These are phyloP conservation scores for Dendrolimus punctatus DNA, from an alignment of 1,140 invertebrate genomes.

Conservation along the genomic window DNA sequence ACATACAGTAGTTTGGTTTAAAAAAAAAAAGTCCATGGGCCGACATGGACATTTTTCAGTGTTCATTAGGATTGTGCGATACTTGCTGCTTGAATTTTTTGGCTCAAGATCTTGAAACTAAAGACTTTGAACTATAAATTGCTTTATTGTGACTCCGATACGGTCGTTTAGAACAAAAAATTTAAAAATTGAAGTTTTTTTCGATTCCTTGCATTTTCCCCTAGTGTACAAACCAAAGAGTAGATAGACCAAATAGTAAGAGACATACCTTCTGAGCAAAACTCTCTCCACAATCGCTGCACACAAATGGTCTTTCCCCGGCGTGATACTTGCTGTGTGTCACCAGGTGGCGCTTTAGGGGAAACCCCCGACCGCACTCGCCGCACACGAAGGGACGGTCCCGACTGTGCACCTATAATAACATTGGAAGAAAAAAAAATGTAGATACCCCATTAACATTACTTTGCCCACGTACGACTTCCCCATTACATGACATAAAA, in stretches of 20 bases:
- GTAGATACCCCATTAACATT: background rate
- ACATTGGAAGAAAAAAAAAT: background rate
- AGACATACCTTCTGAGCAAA: conserved; percentile 85
- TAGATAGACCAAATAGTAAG: background rate
- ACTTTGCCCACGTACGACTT: too few relatives aligned
- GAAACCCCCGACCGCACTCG: conserved; percentile 87
- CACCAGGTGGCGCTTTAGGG: conserved; percentile 85
- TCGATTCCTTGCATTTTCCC: too few relatives aligned
- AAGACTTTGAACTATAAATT: too few relatives aligned
- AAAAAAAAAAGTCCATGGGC: too few relatives aligned
- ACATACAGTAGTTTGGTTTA: too few relatives aligned
- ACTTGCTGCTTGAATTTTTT: too few relatives aligned
- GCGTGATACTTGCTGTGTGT: conserved; percentile 91
- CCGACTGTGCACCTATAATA: conserved; percentile 76
- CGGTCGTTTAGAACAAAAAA: background rate
- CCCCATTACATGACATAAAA: too few relatives aligned
- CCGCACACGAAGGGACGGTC: conserved; percentile 86
- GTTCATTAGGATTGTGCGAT: too few relatives aligned
- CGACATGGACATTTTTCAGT: too few relatives aligned
- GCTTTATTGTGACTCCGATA: too few relatives aligned
- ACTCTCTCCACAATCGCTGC: conserved; percentile 89
- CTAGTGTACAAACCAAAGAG: too few relatives aligned
- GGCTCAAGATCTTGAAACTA: too few relatives aligned
- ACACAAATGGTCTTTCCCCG: conserved; percentile 89
- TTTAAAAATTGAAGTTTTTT: background rate